Percentiles rank a stretch among this genome's conserved stretches.
These are phyloP conservation scores for Zenarchopterus dispar DNA, from an alignment of 2,797 vertebrate genomes.

Conservation along the genomic window DNA sequence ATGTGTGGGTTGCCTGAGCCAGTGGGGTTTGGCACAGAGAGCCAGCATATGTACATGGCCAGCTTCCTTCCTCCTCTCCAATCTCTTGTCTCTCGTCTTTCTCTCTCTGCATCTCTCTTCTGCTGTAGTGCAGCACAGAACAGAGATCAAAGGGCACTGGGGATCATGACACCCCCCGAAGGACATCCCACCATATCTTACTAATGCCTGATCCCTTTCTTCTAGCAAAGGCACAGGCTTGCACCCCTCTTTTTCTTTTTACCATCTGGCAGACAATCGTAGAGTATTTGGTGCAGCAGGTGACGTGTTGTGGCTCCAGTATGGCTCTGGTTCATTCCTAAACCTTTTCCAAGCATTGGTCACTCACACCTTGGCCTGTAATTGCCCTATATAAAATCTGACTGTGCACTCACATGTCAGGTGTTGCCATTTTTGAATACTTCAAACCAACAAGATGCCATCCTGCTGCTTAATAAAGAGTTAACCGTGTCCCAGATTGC, in stretches of 20 bases:
- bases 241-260: slow-evolving; percentile 69
- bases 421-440: slow-evolving; percentile 31
- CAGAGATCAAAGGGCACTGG: slow-evolving; percentile 60
- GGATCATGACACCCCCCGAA: slow-evolving; percentile 34
- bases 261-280: slow-evolving; percentile 73
- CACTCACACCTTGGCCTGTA: slow-evolving; percentile 45
- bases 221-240: slow-evolving; percentile 31
- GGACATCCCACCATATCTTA: slow-evolving; percentile 41
- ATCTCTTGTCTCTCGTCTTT: slow-evolving; percentile 31
- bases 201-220: slow-evolving; percentile 25
- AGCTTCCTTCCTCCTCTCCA: slow-evolving; percentile 66
- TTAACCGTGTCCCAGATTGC: slow-evolving; percentile 74
- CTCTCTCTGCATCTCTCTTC: slow-evolving; percentile 30
- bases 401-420: slow-evolving; percentile 47
- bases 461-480: slow-evolving; percentile 50
- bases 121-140: slow-evolving; percentile 18
- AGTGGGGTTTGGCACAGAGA: slow-evolving; percentile 77
- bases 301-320: slow-evolving; percentile 58
- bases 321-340: slow-evolving; percentile 54
- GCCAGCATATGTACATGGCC: slow-evolving; percentile 78
- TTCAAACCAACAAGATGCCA: slow-evolving; percentile 30
- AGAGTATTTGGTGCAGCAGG: slow-evolving; percentile 58
- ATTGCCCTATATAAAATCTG: slow-evolving; percentile 59
- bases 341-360: slow-evolving; percentile 72
- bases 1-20: slow-evolving; percentile 74